Evolutionary conservation across 1,140 invertebrate genomes (phyloP), one percentile per base, ranked within the genome.

Genomic region (Sycophaga agraensis): DNA sequence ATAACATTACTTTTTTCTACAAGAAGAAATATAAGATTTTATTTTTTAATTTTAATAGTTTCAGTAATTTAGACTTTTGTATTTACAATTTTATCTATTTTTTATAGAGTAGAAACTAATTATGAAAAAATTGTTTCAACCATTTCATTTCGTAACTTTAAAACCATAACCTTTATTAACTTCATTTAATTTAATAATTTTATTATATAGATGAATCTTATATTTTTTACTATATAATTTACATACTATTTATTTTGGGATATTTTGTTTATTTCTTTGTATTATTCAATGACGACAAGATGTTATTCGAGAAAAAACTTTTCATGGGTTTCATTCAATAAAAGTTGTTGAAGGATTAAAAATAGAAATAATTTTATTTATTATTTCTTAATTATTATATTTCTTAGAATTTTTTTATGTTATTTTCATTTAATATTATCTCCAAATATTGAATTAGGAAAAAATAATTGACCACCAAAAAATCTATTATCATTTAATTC

Each of bases 351-450:
- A 71, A 73, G 82, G 83, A 39, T 64, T 87, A 75, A 78, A 77
- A 66, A 75, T 78, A 75, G 84, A 85, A 65, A 86, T 87, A 83
- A 81, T 86, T 70, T 68, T 86, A 77, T 86, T 87, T 81, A 87
- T 87, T 84, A 73, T 80, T 43, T 87, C 84, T 62, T 84, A 87
- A 84, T 63, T 87, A 53, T 82, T 86, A 66, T 86, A 87, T 73
- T 86, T 76, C 61, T 85, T 51, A 80, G 77, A 49, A 86, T 87
- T 77, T 86, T 88, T 75, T 87, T 84, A 84, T 69, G 80, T 7
- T 89, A 86, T 73, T 88, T 88, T 73, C 85, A 88, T 72, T 82
- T 81, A 76, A 83, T 82, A 4, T 62, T 88, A 73, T 72, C 82
- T 0, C 86, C 85, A 16, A 74, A 73, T 53, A 78, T 85, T 68